Conservation (phyloP, 1,140 invertebrate species). For the Telenomus remus region DNA sequence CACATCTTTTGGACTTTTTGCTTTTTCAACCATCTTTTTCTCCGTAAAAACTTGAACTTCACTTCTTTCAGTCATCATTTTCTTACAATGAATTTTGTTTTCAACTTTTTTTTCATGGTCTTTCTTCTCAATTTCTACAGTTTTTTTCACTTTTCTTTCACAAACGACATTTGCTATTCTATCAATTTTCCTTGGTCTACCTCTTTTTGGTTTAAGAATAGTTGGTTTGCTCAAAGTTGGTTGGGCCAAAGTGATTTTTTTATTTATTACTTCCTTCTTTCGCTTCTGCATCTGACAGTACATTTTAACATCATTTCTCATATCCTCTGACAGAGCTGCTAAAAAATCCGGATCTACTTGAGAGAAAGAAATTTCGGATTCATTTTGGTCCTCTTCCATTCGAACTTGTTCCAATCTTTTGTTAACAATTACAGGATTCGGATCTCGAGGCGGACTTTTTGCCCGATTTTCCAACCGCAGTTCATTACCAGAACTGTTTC, state of each 20-base stretch:
- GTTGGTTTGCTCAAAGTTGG: constrained; percentile 50
- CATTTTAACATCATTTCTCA: constrained; percentile 72
- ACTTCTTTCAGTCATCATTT: constrained; percentile 5
- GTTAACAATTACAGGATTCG: constrained; percentile 14
- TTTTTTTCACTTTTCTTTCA: constrained; percentile 30
- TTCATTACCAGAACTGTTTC: constrained; percentile 25
- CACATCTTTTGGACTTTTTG: background rate
- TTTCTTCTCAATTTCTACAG: constrained; percentile 4
- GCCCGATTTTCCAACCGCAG: constrained; percentile 8
- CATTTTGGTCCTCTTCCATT: constrained; percentile 19
- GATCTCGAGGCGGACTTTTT: background rate
- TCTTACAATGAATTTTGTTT: background rate
- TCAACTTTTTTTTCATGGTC: constrained; percentile 8
- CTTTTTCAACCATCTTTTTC: constrained; percentile 5
- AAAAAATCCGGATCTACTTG: constrained; percentile 75
- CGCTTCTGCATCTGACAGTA: constrained; percentile 76
- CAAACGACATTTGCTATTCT: constrained; percentile 1
- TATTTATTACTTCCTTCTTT: constrained; percentile 61
- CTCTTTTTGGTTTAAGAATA: constrained; percentile 34
- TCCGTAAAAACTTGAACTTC: background rate
- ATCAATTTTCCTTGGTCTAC: constrained; percentile 43
- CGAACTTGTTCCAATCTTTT: constrained; percentile 21
- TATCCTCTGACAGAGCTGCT: constrained; percentile 75
- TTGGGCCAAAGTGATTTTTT: constrained; percentile 20
- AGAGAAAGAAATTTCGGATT: constrained; percentile 65